Evolutionary conservation across 2,113 vertebrate genomes (phyloP).

Genomic region (Catagonus wagneri): DNA sequence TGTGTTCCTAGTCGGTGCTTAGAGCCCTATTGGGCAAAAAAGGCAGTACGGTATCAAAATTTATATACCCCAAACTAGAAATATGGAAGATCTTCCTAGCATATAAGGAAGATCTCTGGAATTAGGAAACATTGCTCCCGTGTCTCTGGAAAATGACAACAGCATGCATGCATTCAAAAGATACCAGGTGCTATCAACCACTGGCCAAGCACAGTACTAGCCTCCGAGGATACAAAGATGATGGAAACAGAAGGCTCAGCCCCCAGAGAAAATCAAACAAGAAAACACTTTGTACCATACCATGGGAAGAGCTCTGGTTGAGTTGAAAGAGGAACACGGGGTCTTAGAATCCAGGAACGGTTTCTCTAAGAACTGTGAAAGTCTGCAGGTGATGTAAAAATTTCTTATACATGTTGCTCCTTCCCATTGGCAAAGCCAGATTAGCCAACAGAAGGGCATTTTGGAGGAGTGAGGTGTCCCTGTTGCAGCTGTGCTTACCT

Average conservation of each 20-base stretch:
- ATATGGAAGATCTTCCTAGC: not conserved
- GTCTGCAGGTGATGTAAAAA: not conserved
- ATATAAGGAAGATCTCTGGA: not conserved
- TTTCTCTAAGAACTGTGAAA: not conserved
- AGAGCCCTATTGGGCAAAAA: constrained; percentile 7
- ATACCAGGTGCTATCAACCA: not conserved
- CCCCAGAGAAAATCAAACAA: not conserved
- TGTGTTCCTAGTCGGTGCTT: not conserved
- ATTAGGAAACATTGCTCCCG: not conserved
- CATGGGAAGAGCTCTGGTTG: not conserved
- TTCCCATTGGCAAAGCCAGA: not conserved
- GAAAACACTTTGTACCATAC: not conserved
- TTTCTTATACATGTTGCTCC: not conserved
- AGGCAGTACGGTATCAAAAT: not conserved
- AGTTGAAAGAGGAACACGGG: not conserved
- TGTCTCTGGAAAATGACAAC: constrained; percentile 45
- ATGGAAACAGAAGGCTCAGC: not conserved
- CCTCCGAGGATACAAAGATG: not conserved
- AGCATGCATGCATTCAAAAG: not conserved
- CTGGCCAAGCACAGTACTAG: not conserved
- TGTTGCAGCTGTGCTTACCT: not conserved
- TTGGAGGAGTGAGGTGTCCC: not conserved
- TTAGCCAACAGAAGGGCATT: not conserved
- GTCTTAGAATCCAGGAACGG: not conserved
- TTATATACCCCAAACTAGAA: not conserved